Evolutionary conservation across 2,888 invertebrate genomes (phyloP), one percentile per base, ranked within the genome.

Genomic region (Agrotis segetum): DNA sequence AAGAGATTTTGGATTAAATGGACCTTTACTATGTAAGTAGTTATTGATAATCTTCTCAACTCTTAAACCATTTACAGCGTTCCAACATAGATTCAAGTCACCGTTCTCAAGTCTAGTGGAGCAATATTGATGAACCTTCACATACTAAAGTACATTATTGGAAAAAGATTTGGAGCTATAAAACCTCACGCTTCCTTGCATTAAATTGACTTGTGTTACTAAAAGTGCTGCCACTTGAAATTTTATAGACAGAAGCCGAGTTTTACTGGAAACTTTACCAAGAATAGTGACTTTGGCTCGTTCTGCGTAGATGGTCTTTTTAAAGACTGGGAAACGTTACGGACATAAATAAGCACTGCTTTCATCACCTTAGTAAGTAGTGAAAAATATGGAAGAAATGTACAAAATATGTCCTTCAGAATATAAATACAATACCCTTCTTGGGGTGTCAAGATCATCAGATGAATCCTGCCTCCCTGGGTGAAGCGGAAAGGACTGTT

Each of bases 131-230:
- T 70, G 75, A 70, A 79, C 68, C 74, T 49, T 67, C 66, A 49
- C 67, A 82, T 68, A 69, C 74, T 65, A 67, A 76, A 79, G 24
- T 17, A 67, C 76, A 79, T 84, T 83, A 83, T 83, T 83, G 83
- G 83, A 83, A 82, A 83, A 76, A 79, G 82, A 84, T 82, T 83
- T 82, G 58, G 71, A 56, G 24, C 47, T 19, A 75, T 83, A 82
- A 84, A 83, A 68, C 69, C 67, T 70, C 56, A 79, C 64, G 82
- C 73, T 76, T 65, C 50, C 62, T 56, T 66, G 71, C 79, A 67
- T 70, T 67, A 83, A 58, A 84, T 69, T 71, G 74, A 74, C 55
- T 71, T 52, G 67, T 62, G 70, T 81, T 68, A 52, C 49, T 70
- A 78, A 80, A 82, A 82, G 56, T 66, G 71, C 73, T 82, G 70